These are phyloP conservation scores for Fringilla coelebs DNA, from an alignment of 2,797 vertebrate genomes.

Conservation along the genomic window DNA sequence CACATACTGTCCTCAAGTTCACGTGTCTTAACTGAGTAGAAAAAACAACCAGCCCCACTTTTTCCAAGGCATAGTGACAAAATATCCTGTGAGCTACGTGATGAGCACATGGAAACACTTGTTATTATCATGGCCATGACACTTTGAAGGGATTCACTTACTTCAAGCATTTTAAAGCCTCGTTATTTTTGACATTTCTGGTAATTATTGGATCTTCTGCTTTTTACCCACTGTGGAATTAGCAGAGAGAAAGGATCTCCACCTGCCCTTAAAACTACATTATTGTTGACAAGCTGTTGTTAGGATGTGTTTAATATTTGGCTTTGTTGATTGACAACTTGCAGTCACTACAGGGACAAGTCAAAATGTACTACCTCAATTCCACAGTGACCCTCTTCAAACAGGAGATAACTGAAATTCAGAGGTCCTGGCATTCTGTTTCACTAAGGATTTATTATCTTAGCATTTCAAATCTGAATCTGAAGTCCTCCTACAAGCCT, in stretches of 20 bases:
- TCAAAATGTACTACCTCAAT: not conserved
- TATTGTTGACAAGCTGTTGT: not conserved
- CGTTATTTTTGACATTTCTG: not conserved
- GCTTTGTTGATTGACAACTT: not conserved
- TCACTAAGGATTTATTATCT: not conserved
- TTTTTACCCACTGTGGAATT: not conserved
- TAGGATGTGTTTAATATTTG: not conserved
- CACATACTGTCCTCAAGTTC: rapidly evolving
- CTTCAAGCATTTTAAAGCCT: not conserved
- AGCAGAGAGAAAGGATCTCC: not conserved
- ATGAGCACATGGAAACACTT: not conserved
- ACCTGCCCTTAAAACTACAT: not conserved
- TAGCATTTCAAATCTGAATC: not conserved
- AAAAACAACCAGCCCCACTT: not conserved
- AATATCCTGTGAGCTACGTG: not conserved
- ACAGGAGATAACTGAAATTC: not conserved
- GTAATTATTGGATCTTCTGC: not conserved
- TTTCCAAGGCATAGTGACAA: not conserved
- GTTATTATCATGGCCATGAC: not conserved
- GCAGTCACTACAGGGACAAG: not conserved
- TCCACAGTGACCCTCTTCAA: not conserved
- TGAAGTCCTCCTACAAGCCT: not conserved
- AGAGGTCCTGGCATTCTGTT: not conserved
- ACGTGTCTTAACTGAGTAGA: not conserved
- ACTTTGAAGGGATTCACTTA: not conserved